A percentile compares a stretch with the other conserved stretches of the same genome.
Conservation (phyloP, 2,113 vertebrate species). For the Amazona vittata region DNA sequence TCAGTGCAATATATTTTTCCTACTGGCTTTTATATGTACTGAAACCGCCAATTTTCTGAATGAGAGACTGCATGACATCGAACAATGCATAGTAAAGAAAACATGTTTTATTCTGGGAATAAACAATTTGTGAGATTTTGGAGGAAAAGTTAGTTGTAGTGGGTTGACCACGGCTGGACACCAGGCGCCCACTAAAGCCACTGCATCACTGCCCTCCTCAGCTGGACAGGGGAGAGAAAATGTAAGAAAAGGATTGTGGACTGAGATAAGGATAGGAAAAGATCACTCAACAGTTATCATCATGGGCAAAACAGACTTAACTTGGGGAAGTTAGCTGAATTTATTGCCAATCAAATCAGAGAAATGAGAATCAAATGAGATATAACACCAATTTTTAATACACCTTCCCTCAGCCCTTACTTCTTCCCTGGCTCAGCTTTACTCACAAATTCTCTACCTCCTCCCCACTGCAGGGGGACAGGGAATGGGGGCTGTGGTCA, state of each 20-base stretch:
- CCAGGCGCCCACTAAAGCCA: background rate
- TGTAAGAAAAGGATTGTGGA: background rate
- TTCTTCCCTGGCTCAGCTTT: background rate
- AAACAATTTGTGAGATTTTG: background rate
- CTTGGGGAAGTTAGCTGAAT: background rate
- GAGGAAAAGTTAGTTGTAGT: background rate
- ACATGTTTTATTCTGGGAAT: background rate
- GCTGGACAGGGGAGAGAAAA: background rate
- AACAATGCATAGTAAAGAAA: background rate
- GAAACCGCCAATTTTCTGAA: background rate
- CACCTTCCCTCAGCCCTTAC: rapidly evolving
- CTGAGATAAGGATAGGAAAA: background rate
- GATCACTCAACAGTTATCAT: background rate
- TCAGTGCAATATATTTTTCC: background rate
- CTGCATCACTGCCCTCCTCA: background rate
- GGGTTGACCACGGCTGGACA: background rate
- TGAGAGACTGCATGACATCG: background rate
- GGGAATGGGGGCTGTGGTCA: background rate
- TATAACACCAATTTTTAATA: background rate
- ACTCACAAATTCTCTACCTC: background rate
- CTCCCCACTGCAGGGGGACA: too few species aligned
- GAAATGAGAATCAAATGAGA: background rate
- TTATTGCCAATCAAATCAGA: background rate
- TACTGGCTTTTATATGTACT: background rate
- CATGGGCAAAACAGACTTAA: background rate